These are phyloP conservation scores for Pandemis cinnamomeana DNA, from an alignment of 2,888 invertebrate species.

Conservation along the genomic window DNA sequence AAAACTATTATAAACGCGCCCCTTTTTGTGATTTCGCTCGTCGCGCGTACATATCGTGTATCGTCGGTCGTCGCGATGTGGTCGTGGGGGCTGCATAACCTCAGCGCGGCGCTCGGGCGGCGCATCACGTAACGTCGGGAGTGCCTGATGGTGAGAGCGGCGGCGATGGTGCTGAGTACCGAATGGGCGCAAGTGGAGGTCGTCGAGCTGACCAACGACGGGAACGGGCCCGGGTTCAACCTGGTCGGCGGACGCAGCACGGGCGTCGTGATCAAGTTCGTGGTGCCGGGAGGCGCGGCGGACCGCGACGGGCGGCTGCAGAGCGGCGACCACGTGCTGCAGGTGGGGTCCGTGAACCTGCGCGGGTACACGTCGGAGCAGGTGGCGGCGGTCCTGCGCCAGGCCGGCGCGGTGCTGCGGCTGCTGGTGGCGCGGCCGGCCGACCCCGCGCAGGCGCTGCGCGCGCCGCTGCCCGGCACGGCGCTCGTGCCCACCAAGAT, in stretches of 20 bases:
- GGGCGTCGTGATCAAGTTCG: slow-evolving; percentile 99
- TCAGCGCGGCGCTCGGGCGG: slow-evolving; percentile 60
- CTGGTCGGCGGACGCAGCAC: slow-evolving; percentile 99
- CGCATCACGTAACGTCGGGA: slow-evolving; percentile 77
- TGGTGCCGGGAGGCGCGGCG: slow-evolving; percentile 98
- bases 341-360: slow-evolving; percentile 97
- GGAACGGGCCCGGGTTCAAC: slow-evolving; percentile 98
- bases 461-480: slow-evolving; percentile 90
- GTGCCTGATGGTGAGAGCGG: slow-evolving; percentile 79
- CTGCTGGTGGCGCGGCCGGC: slow-evolving; percentile 97
- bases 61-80: slow-evolving; percentile 56
- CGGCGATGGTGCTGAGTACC: slow-evolving; percentile 94
- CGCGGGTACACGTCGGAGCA: slow-evolving; percentile 98
- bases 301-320: slow-evolving; percentile 97
- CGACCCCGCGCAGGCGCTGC: slow-evolving; percentile 92
- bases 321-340: slow-evolving; percentile 98
- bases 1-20: slow-evolving; percentile 56
- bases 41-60: slow-evolving; percentile 48
- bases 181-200: slow-evolving; percentile 99
- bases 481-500: slow-evolving; percentile 97
- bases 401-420: slow-evolving; percentile 92
- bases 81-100: slow-evolving; percentile 67
- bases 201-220: slow-evolving; percentile 98
- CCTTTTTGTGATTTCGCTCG: slow-evolving; percentile 52
- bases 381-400: slow-evolving; percentile 88